Base-by-base conservation (phyloP, 2,888 invertebrate species). In the Sinentomon sp. region DNA sequence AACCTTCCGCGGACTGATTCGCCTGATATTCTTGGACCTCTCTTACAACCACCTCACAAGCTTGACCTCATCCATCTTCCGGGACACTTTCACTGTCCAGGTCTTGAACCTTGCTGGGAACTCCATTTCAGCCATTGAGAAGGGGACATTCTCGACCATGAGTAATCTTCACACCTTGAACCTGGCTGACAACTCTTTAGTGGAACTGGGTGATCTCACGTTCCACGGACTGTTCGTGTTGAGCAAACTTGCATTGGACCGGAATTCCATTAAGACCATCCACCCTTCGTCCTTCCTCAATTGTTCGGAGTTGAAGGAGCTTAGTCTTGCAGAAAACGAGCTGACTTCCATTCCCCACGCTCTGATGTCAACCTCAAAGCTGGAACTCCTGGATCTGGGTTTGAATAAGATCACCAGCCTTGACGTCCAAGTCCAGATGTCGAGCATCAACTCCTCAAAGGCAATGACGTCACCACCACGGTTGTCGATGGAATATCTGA, bases 311-410 rank as follows among this genome's bases (percentile, higher is more conserved):
- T 59, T 78, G 24, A 68, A 72, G 50, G 76, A 76, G 51, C 59
- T 77, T 42, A 69, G 71, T 28, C 54, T 77, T 40, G 71, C 68
- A 46, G 68, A 67, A 37, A 78, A 78, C 55, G 56, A 61, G 46
- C 56, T 78, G 44, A 63, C 62, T 23, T 65, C 65, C 43, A 62
- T 71, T 35, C 46, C 49, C 4, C 62, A 60, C 45, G 72, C 74
- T 25, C 61, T 74, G 39, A 65, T 66, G 43, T 65, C 64, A 43
- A 57, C 77, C 39, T 56, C 62, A 42, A 66, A 68, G 46, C 56
- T 82, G 45, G 71, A 69, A 48, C 69, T 70, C 18, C 57, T 82
- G 37, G 75, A 78, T 55, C 60, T 82, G 44, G 75, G 75, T 29
- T 73, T 75, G 56, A 83, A 82, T 55, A 62, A 63, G 47, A 69